phyloP scores from a whole-genome alignment of 2,797 vertebrate genomes.

The Heterohyrax brucei region DNA sequence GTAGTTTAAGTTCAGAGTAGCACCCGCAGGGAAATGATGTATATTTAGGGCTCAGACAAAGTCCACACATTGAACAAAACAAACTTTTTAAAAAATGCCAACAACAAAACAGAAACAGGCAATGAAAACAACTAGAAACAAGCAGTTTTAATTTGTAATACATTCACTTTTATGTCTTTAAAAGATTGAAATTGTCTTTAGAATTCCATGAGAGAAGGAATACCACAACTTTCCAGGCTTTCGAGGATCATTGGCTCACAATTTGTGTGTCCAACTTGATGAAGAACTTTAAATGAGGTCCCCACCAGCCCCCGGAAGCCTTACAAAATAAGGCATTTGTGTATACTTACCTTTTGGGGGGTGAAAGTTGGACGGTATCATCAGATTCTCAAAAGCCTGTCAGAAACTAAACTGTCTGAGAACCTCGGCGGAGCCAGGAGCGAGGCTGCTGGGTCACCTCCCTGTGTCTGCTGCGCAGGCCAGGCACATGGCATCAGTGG shows the following conservation, averaged over 20 bases:
- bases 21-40: background rate
- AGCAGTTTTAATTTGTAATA: slow-evolving; percentile 43
- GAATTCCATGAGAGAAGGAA: background rate
- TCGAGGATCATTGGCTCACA: background rate
- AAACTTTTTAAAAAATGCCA: background rate
- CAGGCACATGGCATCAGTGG: background rate
- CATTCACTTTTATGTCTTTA: slow-evolving; percentile 37
- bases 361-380: background rate
- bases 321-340: background rate
- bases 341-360: background rate
- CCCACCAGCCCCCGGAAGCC: background rate
- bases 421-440: background rate
- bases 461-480: background rate
- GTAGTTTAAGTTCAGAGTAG: background rate
- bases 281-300: background rate
- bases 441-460: background rate
- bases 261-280: background rate
- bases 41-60: background rate
- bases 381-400: background rate
- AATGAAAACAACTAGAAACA: slow-evolving; percentile 56
- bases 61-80: slow-evolving; percentile 1
- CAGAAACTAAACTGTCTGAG: background rate
- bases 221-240: background rate
- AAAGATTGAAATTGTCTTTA: slow-evolving; percentile 64
- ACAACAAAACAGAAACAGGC: slow-evolving; percentile 32